Base-by-base conservation (phyloP, 2,113 vertebrate genomes). In the Dasyprocta punctata region DNA sequence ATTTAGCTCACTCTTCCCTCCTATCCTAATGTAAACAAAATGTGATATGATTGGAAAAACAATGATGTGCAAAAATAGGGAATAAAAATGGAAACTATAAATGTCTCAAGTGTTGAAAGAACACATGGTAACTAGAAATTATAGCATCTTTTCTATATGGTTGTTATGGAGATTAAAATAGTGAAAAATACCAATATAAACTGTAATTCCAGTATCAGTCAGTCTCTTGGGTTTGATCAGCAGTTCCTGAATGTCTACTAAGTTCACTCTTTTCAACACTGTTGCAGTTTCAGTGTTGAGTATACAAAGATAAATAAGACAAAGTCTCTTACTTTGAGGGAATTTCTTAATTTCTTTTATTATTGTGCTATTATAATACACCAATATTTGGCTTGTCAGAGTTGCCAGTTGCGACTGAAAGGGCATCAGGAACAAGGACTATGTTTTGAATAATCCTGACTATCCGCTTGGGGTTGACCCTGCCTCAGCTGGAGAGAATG, bases 401-500 rank as follows among this genome's bases (percentile, higher is more conserved):
- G 20, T 85, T 96, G 90, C 3, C 93, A 81, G n/a, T 88, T 91
- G 69, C 81, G 17, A 88, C 11, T 54, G 44, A 95, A 93, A 86
- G 92, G 86, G 52, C 11, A 80, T 17, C 69, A 90, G 38, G 36
- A 89, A 47, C 54, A 26, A 81, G 63, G 93, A 38, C n/a, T 69
- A 3, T 92, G 95, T 86, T 96, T 89, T 95, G 92, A 95, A 86
- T 7, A 94, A 75, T 87, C 0, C 0, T 82, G 49, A 88, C 91
- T 36, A 47, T 92, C 94, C 38, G 0, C 26, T 71, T 85, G 86
- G 77, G 54, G 88, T 2, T 17, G 33, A 88, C 20, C 17, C 0
- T 75, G 73, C 47, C 75, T 92, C 91, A 96, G 78, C 54, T 58
- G 83, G 44, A 82, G 83, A 97, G 85, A 86, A 93, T 38, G 44